Conservation (phyloP, 1,140 invertebrate genomes). For the Aphelinus atriplicis region DNA sequence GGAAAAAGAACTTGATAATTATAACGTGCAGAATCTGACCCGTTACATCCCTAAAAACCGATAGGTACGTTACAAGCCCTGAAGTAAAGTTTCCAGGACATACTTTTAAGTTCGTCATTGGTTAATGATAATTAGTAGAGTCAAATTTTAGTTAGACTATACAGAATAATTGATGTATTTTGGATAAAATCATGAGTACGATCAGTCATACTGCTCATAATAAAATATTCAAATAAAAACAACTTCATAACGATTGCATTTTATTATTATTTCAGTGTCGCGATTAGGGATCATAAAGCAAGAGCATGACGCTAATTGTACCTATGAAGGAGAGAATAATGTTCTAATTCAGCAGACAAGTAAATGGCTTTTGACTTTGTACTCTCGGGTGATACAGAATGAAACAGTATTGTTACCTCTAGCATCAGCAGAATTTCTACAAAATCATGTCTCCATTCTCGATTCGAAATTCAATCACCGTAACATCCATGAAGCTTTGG, state of each 20-base stretch:
- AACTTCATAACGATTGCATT: background rate
- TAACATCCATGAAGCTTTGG: slow-evolving; percentile 61
- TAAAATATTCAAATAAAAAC: too few species aligned
- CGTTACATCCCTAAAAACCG: too few species aligned
- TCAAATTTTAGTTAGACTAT: too few species aligned
- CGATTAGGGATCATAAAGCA: slow-evolving; percentile 84
- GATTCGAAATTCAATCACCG: slow-evolving; percentile 63
- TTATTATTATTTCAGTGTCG: slow-evolving; percentile 66
- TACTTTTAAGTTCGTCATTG: too few species aligned
- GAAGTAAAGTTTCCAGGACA: too few species aligned
- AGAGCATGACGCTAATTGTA: slow-evolving; percentile 92
- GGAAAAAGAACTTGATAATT: too few species aligned
- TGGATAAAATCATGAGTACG: too few species aligned
- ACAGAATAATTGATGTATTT: too few species aligned
- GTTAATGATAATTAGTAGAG: too few species aligned
- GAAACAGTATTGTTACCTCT: slow-evolving; percentile 69
- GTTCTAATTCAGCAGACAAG: slow-evolving; percentile 93
- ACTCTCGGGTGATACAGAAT: slow-evolving; percentile 64
- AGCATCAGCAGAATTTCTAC: slow-evolving; percentile 72
- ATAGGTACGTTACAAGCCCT: too few species aligned
- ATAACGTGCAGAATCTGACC: too few species aligned
- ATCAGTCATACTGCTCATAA: too few species aligned
- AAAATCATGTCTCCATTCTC: slow-evolving; percentile 66
- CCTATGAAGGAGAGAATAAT: slow-evolving; percentile 97
- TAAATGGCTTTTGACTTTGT: slow-evolving; percentile 85